These are phyloP conservation scores for Bombus vancouverensis DNA, from an alignment of 1,140 invertebrate species.

Conservation along the genomic window DNA sequence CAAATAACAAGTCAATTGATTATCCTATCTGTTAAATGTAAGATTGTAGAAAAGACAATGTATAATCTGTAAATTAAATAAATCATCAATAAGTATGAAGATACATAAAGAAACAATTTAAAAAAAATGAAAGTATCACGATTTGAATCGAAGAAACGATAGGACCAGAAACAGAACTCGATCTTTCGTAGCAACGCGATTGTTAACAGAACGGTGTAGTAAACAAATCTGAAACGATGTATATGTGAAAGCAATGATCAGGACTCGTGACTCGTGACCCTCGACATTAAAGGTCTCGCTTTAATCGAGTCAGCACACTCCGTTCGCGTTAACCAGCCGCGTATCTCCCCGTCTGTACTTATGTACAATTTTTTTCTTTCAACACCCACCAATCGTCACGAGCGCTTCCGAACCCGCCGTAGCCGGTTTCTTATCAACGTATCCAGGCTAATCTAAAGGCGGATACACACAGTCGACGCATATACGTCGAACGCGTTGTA, in stretches of 20 bases:
- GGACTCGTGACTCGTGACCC: conserved; percentile 31
- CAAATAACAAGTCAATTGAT: too few relatives aligned
- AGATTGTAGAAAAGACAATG: too few relatives aligned
- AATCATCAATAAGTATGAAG: too few relatives aligned
- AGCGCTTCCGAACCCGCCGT: conserved; percentile 7
- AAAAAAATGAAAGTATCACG: neutral
- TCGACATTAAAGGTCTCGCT: conserved; percentile 37
- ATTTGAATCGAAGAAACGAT: neutral
- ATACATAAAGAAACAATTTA: neutral
- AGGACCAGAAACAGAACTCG: neutral
- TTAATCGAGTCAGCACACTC: conserved; percentile 40
- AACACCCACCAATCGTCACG: conserved; percentile 26
- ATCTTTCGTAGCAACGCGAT: neutral
- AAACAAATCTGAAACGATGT: conserved; percentile 39
- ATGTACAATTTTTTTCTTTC: conserved; percentile 1
- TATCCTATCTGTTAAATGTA: too few relatives aligned
- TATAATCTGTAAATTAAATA: too few relatives aligned
- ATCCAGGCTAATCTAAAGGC: conserved; percentile 24
- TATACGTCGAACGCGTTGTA: neutral
- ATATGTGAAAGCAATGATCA: conserved; percentile 16
- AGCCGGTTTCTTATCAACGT: conserved; percentile 37
- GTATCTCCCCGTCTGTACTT: neutral
- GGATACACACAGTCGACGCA: neutral
- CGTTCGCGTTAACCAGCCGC: conserved; percentile 8
- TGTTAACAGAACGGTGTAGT: conserved; percentile 6